A percentile compares a stretch with the other conserved stretches of the same genome.
Evolutionary conservation across 2,888 invertebrate species (phyloP).

Genomic region (Troilus luridus): DNA sequence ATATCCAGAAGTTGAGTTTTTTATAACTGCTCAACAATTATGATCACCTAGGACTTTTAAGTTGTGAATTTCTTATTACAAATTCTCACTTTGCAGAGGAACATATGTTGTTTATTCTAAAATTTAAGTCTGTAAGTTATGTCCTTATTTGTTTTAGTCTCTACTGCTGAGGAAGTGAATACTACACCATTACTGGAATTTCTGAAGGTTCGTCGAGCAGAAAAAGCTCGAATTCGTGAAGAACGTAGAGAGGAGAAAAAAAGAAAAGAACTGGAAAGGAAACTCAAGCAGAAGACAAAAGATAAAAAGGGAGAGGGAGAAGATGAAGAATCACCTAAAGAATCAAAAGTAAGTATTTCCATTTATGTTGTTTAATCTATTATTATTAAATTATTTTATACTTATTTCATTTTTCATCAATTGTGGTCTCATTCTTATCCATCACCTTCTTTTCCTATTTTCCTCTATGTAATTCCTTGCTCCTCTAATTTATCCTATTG

Average conservation of each 20-base stretch:
- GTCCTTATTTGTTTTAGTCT: slow-evolving; percentile 62
- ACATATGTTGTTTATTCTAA: not conserved
- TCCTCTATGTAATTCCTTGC: slow-evolving; percentile 53
- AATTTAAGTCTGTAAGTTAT: not conserved
- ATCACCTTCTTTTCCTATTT: slow-evolving; percentile 52
- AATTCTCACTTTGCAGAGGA: not conserved
- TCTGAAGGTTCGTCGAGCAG: slow-evolving; percentile 71
- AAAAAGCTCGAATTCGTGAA: slow-evolving; percentile 69
- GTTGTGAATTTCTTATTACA: no score
- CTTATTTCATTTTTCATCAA: not conserved
- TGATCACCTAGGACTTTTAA: no score
- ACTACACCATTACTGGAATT: slow-evolving; percentile 86
- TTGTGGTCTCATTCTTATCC: slow-evolving; percentile 8
- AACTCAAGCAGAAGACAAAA: slow-evolving; percentile 68
- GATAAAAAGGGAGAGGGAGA: slow-evolving; percentile 66
- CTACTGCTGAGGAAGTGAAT: slow-evolving; percentile 72
- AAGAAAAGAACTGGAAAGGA: slow-evolving; percentile 69
- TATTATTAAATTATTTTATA: no score
- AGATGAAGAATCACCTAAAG: slow-evolving; percentile 58
- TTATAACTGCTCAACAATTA: no score
- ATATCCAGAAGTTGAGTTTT: no score
- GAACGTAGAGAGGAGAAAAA: slow-evolving; percentile 69
- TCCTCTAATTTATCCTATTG: slow-evolving; percentile 57
- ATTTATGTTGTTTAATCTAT: not conserved
- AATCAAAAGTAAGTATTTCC: slow-evolving; percentile 57